Conservation (phyloP, 1,140 invertebrate species). For the Euura lappo region DNA sequence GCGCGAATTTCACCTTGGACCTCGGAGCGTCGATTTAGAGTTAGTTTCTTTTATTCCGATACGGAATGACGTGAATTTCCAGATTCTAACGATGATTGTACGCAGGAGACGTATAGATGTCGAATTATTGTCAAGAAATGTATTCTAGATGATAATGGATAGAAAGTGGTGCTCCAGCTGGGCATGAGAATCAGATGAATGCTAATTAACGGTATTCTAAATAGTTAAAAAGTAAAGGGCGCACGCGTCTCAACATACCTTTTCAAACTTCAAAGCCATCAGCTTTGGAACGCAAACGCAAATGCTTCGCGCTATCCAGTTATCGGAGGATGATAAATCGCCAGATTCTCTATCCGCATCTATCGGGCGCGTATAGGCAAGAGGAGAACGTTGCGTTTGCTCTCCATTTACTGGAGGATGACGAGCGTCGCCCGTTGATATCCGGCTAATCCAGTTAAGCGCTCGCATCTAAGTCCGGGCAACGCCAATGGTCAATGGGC, state of each 20-base stretch:
- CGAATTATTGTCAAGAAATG: background rate
- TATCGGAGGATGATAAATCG: conserved; percentile 44
- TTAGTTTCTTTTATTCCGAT: too few relatives aligned
- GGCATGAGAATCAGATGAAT: background rate
- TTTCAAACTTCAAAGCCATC: conserved; percentile 54
- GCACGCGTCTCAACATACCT: conserved; percentile 59
- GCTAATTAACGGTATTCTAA: background rate
- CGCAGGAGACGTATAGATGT: background rate
- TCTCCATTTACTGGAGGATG: conserved; percentile 26
- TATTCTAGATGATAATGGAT: conserved; percentile 1
- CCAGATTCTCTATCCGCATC: conserved; percentile 35
- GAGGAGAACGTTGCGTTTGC: conserved; percentile 3
- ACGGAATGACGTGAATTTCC: too few relatives aligned
- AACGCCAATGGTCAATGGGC: background rate
- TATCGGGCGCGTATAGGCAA: conserved; percentile 10
- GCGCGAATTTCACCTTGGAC: too few relatives aligned
- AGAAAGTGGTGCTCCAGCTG: background rate
- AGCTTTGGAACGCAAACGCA: conserved; percentile 53
- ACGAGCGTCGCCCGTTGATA: conserved; percentile 7
- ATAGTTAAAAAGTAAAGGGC: conserved; percentile 37
- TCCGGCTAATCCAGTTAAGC: conserved; percentile 6
- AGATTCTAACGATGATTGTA: background rate
- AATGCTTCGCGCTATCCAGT: conserved; percentile 52
- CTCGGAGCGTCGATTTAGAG: too few relatives aligned
- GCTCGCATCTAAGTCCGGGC: background rate